A percentile compares a stretch with the other conserved stretches of the same genome.
Evolutionary conservation across 1,140 invertebrate species (phyloP).

Genomic region (Sitobion miscanthi): DNA sequence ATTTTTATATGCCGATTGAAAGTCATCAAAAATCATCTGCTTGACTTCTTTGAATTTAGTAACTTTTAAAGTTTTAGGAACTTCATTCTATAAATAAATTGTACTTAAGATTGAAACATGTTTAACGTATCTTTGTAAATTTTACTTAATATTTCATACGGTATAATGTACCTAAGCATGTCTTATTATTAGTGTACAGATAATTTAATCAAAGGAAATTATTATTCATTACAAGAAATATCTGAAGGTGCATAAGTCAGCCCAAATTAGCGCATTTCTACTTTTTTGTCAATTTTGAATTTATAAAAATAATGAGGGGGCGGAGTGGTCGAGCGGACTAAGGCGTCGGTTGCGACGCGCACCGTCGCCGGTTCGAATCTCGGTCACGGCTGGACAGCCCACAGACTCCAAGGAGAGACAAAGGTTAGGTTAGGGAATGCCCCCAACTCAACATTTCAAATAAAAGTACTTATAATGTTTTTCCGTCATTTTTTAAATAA

Average conservation of each 20-base stretch:
- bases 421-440: too few species aligned
- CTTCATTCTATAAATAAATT: slow-evolving; percentile 11
- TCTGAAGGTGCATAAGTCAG: neutral
- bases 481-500: too few species aligned
- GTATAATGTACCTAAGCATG: neutral
- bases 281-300: neutral
- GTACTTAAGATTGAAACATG: neutral
- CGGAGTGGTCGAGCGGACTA: too few species aligned
- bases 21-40: slow-evolving; percentile 10
- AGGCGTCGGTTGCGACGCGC: too few species aligned
- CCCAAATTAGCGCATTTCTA: neutral
- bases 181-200: neutral
- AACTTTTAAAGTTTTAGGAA: neutral
- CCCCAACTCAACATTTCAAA: too few species aligned
- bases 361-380: too few species aligned
- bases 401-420: too few species aligned
- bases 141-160: neutral
- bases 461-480: too few species aligned
- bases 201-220: neutral
- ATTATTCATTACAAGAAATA: neutral
- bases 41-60: neutral
- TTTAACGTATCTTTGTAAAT: neutral
- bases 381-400: too few species aligned
- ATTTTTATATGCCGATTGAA: slow-evolving; percentile 34
- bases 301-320: too few species aligned